These are phyloP conservation scores for Myzus persicae DNA, from an alignment of 1,140 invertebrate species.

Conservation along the genomic window DNA sequence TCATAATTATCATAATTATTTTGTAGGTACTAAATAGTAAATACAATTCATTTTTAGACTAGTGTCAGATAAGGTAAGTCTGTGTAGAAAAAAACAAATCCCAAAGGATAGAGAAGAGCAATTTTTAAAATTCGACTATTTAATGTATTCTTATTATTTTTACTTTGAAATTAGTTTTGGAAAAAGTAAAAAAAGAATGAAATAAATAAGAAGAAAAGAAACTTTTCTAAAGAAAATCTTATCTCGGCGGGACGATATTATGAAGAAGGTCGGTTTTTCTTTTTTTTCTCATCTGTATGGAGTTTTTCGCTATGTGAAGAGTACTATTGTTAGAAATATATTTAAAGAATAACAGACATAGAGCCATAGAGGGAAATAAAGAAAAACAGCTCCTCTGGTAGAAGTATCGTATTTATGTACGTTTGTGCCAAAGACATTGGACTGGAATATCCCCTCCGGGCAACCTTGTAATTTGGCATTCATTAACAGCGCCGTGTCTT, in stretches of 20 bases:
- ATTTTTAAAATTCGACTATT: slow-evolving; percentile 30
- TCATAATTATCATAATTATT: background rate
- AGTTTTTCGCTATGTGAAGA: background rate
- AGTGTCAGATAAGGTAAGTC: background rate
- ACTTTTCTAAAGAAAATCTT: background rate
- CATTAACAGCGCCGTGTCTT: slow-evolving; percentile 14
- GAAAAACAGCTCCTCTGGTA: background rate
- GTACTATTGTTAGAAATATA: background rate
- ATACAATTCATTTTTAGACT: background rate
- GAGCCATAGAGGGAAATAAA: slow-evolving; percentile 22
- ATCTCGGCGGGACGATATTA: background rate
- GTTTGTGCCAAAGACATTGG: slow-evolving; percentile 29
- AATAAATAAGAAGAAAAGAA: background rate
- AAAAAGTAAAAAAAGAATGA: background rate
- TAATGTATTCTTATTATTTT: slow-evolving; percentile 25
- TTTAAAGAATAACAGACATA: background rate
- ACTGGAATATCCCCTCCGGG: slow-evolving; percentile 5
- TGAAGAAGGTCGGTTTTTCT: background rate
- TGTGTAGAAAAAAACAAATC: background rate
- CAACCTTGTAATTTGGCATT: slow-evolving; percentile 25
- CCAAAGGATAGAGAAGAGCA: background rate
- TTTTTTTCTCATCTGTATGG: background rate
- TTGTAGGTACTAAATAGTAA: background rate
- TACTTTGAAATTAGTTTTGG: slow-evolving; percentile 5
- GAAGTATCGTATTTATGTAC: slow-evolving; percentile 22